phyloP scores from a whole-genome alignment of 2,113 vertebrate species.

The Trinectes maculatus region DNA sequence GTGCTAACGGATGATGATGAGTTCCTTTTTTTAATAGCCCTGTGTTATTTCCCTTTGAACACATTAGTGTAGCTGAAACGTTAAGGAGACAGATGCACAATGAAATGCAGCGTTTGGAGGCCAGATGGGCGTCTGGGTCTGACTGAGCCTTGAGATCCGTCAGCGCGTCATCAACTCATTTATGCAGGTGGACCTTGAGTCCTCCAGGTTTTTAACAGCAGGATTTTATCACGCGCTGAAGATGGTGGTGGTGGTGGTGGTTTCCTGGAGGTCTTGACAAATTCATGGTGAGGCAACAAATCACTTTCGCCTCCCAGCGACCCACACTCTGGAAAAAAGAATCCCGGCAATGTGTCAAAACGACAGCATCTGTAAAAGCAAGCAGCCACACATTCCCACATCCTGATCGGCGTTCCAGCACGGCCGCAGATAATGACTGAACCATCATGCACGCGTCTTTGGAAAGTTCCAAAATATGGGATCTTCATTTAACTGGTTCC shows the following conservation, averaged over 20 bases:
- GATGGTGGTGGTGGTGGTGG: background rate
- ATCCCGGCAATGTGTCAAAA: conserved; percentile 19
- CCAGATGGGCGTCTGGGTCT: conserved; percentile 11
- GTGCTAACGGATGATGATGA: conserved; percentile 24
- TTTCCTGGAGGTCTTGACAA: conserved; percentile 1
- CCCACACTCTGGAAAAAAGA: background rate
- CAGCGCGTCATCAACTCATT: too few species aligned
- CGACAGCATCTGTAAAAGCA: conserved; percentile 9
- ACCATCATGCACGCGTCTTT: conserved; percentile 5
- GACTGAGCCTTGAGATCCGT: background rate
- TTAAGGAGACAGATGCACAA: conserved; percentile 15
- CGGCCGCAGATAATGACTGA: conserved; percentile 27
- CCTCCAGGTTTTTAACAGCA: background rate
- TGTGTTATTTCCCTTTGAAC: conserved; percentile 18
- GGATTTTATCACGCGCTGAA: background rate
- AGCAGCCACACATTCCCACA: background rate
- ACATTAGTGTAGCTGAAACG: background rate
- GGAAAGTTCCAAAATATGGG: conserved; percentile 20
- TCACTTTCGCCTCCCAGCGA: conserved; percentile 1
- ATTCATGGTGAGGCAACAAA: background rate
- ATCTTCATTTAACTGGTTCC: conserved; percentile 17
- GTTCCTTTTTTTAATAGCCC: background rate
- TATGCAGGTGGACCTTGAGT: conserved; percentile 8
- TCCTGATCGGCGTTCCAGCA: conserved; percentile 15
- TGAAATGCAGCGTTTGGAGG: conserved; percentile 17